A percentile compares a stretch with the other conserved stretches of the same genome.
phyloP scores from a whole-genome alignment of 1,140 invertebrate genomes.

The Cyclina sinensis region DNA sequence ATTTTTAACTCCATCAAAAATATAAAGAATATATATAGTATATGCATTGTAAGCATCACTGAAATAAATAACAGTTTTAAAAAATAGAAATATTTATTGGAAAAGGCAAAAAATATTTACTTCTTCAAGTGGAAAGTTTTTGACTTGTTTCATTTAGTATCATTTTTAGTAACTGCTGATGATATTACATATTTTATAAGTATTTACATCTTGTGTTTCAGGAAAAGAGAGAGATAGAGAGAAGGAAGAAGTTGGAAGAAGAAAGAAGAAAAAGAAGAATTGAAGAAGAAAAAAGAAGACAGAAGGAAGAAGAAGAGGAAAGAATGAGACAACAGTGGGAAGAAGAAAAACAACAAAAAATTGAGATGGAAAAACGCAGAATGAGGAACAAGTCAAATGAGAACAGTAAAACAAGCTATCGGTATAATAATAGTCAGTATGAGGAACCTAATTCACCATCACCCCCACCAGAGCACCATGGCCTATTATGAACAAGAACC shows the following conservation, averaged over 20 bases:
- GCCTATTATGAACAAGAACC: conserved; percentile 38
- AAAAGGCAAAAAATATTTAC: too few species aligned
- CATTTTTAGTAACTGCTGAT: too few species aligned
- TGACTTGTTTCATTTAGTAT: too few species aligned
- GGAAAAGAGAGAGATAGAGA: conserved; percentile 70
- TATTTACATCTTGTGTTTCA: conserved; percentile 31
- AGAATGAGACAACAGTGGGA: conserved; percentile 66
- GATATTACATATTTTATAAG: background rate
- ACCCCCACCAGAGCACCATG: conserved; percentile 47
- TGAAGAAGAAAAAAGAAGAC: conserved; percentile 82
- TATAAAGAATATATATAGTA: too few species aligned
- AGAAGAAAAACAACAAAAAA: conserved; percentile 65
- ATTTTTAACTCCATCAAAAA: too few species aligned
- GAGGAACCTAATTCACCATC: conserved; percentile 28
- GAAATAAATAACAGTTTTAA: too few species aligned
- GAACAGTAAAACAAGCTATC: conserved; percentile 53
- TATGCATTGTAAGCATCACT: too few species aligned
- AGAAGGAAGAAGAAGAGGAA: conserved; percentile 71
- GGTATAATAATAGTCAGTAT: conserved; percentile 8
- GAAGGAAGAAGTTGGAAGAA: conserved; percentile 60
- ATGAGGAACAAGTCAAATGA: conserved; percentile 57
- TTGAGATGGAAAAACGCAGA: conserved; percentile 57
- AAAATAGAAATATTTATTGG: too few species aligned
- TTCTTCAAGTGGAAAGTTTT: too few species aligned
- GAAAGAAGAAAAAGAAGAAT: conserved; percentile 58